Conservation (phyloP, 2,888 invertebrate genomes). For the Apomyelois bistriatella region DNA sequence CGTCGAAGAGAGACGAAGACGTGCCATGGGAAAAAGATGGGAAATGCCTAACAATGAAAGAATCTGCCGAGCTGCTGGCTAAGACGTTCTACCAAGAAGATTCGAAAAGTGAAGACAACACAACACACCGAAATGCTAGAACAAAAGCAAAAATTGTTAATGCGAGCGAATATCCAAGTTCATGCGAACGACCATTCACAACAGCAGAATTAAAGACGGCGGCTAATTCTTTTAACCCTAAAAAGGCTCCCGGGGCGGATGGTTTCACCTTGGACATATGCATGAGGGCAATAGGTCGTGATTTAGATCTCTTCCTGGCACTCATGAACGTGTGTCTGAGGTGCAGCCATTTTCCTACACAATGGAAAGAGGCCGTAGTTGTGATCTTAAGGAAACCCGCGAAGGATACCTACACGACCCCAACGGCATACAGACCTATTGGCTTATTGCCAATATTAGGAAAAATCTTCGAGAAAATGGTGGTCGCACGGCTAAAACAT, state of each 20-base stretch:
- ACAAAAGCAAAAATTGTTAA: neutral
- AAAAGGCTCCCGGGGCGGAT: slow-evolving; percentile 1
- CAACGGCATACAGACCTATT: neutral
- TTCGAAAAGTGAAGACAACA: neutral
- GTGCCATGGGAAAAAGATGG: slow-evolving; percentile 5
- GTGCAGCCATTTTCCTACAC: neutral
- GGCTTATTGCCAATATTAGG: too few species aligned
- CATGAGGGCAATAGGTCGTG: neutral
- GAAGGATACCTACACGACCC: neutral
- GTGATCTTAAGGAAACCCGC: neutral
- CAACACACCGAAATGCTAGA: neutral
- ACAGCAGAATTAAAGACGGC: neutral
- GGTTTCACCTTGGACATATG: neutral
- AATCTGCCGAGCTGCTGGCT: slow-evolving; percentile 10
- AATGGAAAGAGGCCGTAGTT: neutral
- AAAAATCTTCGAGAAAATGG: too few species aligned
- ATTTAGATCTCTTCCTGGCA: neutral
- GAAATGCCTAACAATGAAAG: neutral
- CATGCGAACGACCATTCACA: neutral
- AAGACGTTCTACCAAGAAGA: slow-evolving; percentile 12
- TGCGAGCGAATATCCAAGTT: neutral
- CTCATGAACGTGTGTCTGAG: neutral
- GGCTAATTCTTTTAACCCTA: neutral
- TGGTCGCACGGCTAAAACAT: too few species aligned
- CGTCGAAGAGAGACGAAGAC: slow-evolving; percentile 14